phyloP scores from a whole-genome alignment of 1,140 invertebrate genomes.

The Pemphigus obesinymphae region DNA sequence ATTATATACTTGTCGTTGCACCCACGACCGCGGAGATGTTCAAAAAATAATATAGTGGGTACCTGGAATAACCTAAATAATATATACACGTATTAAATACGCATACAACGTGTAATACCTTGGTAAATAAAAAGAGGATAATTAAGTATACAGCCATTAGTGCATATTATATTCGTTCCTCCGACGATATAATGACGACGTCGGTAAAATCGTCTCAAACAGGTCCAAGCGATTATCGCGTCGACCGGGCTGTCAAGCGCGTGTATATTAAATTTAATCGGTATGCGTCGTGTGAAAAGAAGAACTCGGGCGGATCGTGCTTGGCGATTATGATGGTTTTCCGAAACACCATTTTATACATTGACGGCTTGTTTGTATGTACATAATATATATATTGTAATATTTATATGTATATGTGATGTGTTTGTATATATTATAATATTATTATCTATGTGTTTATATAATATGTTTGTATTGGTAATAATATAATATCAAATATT shows the following conservation, averaged over 20 bases:
- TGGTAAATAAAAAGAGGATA: neutral
- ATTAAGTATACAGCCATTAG: neutral
- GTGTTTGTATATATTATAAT: neutral
- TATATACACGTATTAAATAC: neutral
- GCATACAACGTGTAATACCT: neutral
- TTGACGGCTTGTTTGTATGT: conserved; percentile 12
- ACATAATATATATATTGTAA: neutral
- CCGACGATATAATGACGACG: too few species aligned
- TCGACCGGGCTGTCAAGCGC: neutral
- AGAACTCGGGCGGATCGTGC: neutral
- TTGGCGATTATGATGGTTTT: neutral
- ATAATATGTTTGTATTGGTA: too few species aligned
- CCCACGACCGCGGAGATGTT: neutral
- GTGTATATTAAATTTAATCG: too few species aligned
- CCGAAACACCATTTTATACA: neutral
- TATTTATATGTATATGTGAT: neutral
- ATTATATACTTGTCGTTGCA: neutral
- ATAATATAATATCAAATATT: too few species aligned
- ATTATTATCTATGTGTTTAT: neutral
- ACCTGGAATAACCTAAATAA: neutral
- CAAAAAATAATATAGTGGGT: neutral
- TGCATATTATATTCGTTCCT: neutral
- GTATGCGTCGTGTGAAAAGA: conserved; percentile 13
- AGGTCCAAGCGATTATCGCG: neutral
- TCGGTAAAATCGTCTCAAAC: neutral